Evolutionary conservation across 1,140 invertebrate genomes (phyloP), one percentile per base, ranked within the genome.

Genomic region (Lasaia peninsularis): DNA sequence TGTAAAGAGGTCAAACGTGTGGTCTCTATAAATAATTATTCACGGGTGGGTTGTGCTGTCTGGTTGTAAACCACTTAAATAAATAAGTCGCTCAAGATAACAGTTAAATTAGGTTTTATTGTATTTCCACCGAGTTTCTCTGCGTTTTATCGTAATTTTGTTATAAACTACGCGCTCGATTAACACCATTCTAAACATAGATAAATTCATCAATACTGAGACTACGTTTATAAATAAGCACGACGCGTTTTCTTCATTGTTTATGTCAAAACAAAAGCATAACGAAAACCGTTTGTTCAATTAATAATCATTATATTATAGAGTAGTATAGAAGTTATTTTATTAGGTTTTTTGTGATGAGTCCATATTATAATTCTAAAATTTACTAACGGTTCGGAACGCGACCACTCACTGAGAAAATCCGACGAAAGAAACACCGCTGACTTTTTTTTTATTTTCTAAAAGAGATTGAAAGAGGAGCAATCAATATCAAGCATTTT

Each of bases 51-150:
- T 44, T 44, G 11, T 44, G 18, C 18, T 16, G 73, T 72, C 56
- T 58, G 33, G 37, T 16, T 44, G 37, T 44, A 44, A 63, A 71
- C 72, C 80, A 80, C 78, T 83, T 80, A 80, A 77, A 78, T 73
- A 80, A 80, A 80, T 80, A 80, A 68, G 67, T 64, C 65, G 62
- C 52, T 66, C 64, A 69, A 60, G 61, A 63, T 67, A 62, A 68
- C 58, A 40, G 64, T 67, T 63, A 63, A 62, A 75, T 73, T 44
- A 48, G 51, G 63, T 80, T 80, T 80, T 80, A 80, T 80, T 73
- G 67, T 71, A 65, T 69, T 72, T 69, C 70, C 35, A 9, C 14
- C 35, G 35, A 40, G 35, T 18, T 40, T 8, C 35, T 18, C 35
- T 14, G 35, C 6, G 70, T 69, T 72, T 65, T 72, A 67, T 67